Conservation (phyloP, 2,113 vertebrate species). For the Gavialis gangeticus region DNA sequence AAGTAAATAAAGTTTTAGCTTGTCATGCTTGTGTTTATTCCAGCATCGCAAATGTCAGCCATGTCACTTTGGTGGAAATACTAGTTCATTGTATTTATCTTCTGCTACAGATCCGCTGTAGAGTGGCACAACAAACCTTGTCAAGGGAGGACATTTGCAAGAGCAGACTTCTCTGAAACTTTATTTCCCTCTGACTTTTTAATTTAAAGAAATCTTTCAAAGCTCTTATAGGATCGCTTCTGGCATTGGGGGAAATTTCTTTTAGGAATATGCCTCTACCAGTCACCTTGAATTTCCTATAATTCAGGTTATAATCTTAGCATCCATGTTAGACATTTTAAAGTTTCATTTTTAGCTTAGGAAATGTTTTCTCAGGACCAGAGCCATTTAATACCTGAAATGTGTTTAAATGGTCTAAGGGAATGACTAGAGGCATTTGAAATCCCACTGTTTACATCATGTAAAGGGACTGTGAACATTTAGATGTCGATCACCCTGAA, state of each 20-base stretch:
- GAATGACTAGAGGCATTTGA: too few relatives aligned
- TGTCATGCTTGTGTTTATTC: neutral
- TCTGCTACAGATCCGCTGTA: neutral
- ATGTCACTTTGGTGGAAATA: neutral
- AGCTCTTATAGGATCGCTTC: neutral
- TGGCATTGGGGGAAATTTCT: neutral
- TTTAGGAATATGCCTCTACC: neutral
- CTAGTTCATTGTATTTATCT: neutral
- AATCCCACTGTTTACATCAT: too few relatives aligned
- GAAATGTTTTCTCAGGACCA: neutral
- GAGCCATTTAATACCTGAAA: neutral
- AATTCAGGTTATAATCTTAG: neutral
- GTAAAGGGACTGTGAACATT: neutral
- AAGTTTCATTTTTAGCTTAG: neutral
- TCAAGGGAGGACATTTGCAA: neutral
- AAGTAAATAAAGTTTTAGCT: neutral
- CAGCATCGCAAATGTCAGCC: neutral
- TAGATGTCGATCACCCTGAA: neutral
- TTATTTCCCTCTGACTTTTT: neutral
- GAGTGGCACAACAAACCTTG: neutral
- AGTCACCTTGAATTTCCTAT: conserved; percentile 40
- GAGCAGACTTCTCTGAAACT: neutral
- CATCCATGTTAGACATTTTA: neutral
- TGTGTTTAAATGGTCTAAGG: too few relatives aligned
- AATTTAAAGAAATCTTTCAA: neutral